phyloP scores from a whole-genome alignment of 2,797 vertebrate species.

The Characodon lateralis region DNA sequence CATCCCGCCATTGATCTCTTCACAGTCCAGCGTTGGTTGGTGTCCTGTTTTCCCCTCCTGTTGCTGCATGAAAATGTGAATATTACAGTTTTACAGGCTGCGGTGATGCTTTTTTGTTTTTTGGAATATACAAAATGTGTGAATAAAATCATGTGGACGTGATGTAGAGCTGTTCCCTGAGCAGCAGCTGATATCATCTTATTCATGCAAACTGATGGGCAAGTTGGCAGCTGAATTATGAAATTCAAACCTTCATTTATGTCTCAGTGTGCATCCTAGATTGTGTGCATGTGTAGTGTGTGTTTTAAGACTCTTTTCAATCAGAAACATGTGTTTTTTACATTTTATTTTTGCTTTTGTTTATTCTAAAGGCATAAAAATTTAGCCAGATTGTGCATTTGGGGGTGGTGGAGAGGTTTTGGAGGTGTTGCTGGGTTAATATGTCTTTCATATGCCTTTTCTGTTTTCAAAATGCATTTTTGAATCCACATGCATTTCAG shows the following conservation, averaged over 20 bases:
- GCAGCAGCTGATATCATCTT: conserved; percentile 35
- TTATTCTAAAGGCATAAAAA: too few species aligned
- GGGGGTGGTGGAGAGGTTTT: too few species aligned
- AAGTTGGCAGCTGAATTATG: conserved; percentile 39
- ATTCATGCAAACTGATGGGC: conserved; percentile 43
- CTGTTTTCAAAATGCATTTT: too few species aligned
- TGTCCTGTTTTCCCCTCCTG: background rate
- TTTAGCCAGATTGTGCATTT: too few species aligned
- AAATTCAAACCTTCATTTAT: conserved; percentile 48
- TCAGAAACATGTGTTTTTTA: too few species aligned
- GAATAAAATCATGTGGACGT: background rate
- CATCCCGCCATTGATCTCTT: conserved; percentile 35
- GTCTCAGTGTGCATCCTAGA: conserved; percentile 26
- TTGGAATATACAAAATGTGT: background rate
- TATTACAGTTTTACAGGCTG: background rate
- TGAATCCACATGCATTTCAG: too few species aligned
- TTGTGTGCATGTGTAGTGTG: conserved; percentile 28
- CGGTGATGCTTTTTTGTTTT: background rate
- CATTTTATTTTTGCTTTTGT: too few species aligned
- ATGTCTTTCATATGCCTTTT: too few species aligned
- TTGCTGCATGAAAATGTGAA: background rate
- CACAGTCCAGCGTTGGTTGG: conserved; percentile 6
- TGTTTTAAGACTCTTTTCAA: too few species aligned
- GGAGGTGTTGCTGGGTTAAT: too few species aligned
- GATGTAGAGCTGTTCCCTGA: conserved; percentile 23